Evolutionary conservation across 2,797 vertebrate species (phyloP).

Genomic region (Sphenopsis melanotis): DNA sequence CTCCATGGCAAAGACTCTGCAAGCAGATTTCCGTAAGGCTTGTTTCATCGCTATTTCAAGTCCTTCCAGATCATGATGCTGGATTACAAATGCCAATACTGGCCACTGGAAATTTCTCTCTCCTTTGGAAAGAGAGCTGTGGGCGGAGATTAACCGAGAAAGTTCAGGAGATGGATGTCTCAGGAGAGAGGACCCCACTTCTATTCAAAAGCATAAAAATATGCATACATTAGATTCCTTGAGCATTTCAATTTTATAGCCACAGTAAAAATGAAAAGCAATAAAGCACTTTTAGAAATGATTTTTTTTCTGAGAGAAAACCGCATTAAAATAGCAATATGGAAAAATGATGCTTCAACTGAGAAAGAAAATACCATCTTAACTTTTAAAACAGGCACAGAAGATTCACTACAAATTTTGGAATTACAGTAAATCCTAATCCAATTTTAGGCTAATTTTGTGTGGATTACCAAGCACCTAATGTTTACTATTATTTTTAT

Average conservation of each 20-base stretch:
- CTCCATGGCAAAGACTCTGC: conserved; percentile 99
- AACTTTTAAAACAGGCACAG: not conserved
- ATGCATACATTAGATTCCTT: conserved; percentile 47
- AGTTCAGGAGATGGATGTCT: conserved; percentile 98
- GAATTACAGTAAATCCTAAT: not conserved
- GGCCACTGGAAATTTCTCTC: conserved; percentile 99
- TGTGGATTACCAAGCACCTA: fast-evolving
- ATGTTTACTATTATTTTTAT: not conserved
- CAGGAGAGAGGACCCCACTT: conserved; percentile 96
- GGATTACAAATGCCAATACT: conserved; percentile 96
- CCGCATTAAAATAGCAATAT: not conserved
- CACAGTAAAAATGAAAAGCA: not conserved
- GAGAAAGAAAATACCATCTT: not conserved
- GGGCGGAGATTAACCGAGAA: conserved; percentile 95
- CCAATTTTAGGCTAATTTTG: not conserved
- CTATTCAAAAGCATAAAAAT: conserved; percentile 75
- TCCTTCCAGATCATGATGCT: conserved; percentile 97
- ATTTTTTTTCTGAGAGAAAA: not conserved
- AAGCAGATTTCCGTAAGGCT: conserved; percentile 95
- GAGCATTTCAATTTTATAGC: not conserved
- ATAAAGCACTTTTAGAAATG: not conserved
- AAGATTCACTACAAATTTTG: not conserved
- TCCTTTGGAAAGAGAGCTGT: conserved; percentile 97
- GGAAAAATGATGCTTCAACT: not conserved
- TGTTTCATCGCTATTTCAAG: conserved; percentile 99